A percentile compares a stretch with the other conserved stretches of the same genome.
These are phyloP conservation scores for Danionella cerebrum DNA, from an alignment of 2,113 vertebrate species.

Conservation along the genomic window DNA sequence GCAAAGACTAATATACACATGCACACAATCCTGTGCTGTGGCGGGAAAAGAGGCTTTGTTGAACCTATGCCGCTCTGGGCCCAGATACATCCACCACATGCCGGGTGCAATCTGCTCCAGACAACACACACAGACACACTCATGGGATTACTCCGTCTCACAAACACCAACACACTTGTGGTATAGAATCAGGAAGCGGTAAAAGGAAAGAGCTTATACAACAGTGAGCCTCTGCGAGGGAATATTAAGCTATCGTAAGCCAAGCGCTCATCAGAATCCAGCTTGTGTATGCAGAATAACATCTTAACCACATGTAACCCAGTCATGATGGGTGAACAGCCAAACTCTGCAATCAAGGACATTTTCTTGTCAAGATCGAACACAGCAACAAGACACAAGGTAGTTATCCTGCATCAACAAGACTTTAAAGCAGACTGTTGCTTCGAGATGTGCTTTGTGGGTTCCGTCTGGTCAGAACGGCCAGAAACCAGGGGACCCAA, in stretches of 20 bases:
- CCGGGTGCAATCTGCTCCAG: conserved; percentile 42
- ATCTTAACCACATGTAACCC: neutral
- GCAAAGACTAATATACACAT: neutral
- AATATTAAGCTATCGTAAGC: conserved; percentile 42
- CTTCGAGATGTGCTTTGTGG: too few relatives aligned
- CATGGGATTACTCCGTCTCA: conserved; percentile 28
- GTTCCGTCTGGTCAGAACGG: too few relatives aligned
- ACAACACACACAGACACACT: conserved; percentile 15
- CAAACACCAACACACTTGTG: neutral
- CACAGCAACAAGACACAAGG: too few relatives aligned
- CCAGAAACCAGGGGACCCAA: too few relatives aligned
- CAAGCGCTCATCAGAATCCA: neutral
- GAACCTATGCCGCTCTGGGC: conserved; percentile 36
- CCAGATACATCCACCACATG: conserved; percentile 39
- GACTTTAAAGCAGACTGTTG: too few relatives aligned
- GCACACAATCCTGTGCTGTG: conserved; percentile 21
- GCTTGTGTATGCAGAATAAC: neutral
- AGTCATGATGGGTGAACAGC: too few relatives aligned
- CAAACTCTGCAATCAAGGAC: too few relatives aligned
- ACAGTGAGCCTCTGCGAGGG: neutral
- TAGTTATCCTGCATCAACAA: too few relatives aligned
- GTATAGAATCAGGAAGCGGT: conserved; percentile 40
- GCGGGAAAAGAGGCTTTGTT: conserved; percentile 38
- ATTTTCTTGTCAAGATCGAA: too few relatives aligned
- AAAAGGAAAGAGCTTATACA: conserved; percentile 47